Evolutionary conservation across 2,888 invertebrate genomes (phyloP).

Genomic region (Hirtodrosophila trivittata): DNA sequence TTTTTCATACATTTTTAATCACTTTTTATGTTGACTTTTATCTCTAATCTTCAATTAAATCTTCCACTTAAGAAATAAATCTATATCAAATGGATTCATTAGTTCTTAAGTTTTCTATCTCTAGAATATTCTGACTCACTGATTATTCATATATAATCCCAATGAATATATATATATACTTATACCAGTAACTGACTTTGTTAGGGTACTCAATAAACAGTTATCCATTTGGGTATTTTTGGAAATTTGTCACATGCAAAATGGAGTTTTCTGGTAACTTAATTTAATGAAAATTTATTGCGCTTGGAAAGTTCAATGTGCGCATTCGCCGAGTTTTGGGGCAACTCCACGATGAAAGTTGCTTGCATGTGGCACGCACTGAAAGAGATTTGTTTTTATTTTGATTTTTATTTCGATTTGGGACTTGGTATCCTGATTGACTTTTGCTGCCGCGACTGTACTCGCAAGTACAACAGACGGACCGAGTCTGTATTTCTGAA

Average conservation of each 20-base stretch:
- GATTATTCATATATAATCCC: no score
- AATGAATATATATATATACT: no score
- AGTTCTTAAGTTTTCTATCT: no score
- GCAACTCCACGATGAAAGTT: slow-evolving; percentile 72
- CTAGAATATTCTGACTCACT: no score
- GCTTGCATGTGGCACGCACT: slow-evolving; percentile 73
- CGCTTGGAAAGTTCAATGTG: slow-evolving; percentile 68
- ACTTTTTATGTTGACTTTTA: no score
- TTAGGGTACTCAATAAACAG: not conserved
- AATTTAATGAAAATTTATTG: slow-evolving; percentile 57
- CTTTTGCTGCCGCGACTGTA: slow-evolving; percentile 9
- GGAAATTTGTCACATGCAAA: slow-evolving; percentile 68
- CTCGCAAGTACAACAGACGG: slow-evolving; percentile 37
- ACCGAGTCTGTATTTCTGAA: slow-evolving; percentile 28
- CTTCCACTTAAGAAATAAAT: no score
- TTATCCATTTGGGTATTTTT: slow-evolving; percentile 10
- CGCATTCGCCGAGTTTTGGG: slow-evolving; percentile 65
- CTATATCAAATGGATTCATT: no score
- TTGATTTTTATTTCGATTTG: no score
- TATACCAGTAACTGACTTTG: no score
- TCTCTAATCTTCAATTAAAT: no score
- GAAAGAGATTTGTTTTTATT: slow-evolving; percentile 1
- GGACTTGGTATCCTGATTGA: slow-evolving; percentile 71
- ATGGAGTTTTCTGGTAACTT: slow-evolving; percentile 49
- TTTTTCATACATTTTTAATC: no score